Evolutionary conservation across 2,888 invertebrate species (phyloP).

Genomic region (Caenorhabditis zanzibari): DNA sequence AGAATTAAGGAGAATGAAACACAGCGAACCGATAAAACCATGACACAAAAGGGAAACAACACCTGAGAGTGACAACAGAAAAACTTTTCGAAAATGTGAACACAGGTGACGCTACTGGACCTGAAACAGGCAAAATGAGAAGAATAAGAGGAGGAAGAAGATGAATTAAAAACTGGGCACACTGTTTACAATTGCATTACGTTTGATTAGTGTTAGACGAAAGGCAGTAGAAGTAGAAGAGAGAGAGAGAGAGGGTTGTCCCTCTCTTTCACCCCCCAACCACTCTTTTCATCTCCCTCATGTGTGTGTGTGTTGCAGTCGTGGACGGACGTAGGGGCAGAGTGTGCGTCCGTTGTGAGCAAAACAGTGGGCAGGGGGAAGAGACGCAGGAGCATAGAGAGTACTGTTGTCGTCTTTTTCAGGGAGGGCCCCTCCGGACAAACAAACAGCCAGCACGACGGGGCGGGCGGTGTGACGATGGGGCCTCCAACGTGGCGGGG

Average conservation of each 20-base stretch:
- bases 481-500: slow-evolving; percentile 3
- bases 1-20: no score
- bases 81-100: no score
- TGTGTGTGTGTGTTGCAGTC: slow-evolving; percentile 24
- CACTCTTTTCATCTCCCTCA: not conserved
- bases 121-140: slow-evolving; percentile 1
- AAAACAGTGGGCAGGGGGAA: not conserved
- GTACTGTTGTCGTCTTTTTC: slow-evolving; percentile 47
- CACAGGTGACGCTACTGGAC: not conserved
- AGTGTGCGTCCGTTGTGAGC: slow-evolving; percentile 4
- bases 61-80: no score
- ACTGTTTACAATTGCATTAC: slow-evolving; percentile 8
- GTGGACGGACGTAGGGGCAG: not conserved
- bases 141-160: slow-evolving; percentile 22
- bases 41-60: no score
- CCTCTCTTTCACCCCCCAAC: not conserved
- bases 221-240: slow-evolving; percentile 2
- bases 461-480: slow-evolving; percentile 21
- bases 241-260: not conserved
- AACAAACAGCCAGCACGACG: slow-evolving; percentile 24
- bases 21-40: no score
- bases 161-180: not conserved
- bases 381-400: slow-evolving; percentile 45
- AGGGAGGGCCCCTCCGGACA: slow-evolving; percentile 33
- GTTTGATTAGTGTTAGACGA: slow-evolving; percentile 40